Conservation (phyloP, 2,888 invertebrate genomes). For the Drosophila meridionalis region DNA sequence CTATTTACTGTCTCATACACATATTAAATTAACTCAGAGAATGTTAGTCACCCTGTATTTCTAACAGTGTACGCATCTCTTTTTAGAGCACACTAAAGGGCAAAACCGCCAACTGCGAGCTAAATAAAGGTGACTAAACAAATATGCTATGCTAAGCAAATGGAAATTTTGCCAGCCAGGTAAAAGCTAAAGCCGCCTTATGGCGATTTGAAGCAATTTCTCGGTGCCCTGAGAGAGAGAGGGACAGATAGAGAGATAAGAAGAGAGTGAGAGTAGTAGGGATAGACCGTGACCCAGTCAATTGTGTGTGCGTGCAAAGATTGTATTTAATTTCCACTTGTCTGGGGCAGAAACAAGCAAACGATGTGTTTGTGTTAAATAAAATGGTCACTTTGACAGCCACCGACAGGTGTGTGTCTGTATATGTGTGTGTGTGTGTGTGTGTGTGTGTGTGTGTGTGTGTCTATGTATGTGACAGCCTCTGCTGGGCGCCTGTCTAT, state of each 20-base stretch:
- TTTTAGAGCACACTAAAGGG: slow-evolving; percentile 16
- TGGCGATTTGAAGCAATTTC: slow-evolving; percentile 11
- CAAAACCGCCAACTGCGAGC: slow-evolving; percentile 29
- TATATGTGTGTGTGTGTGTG: slow-evolving; percentile 22
- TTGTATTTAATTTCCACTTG: slow-evolving; percentile 70
- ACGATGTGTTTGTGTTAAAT: slow-evolving; percentile 57
- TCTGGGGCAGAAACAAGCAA: slow-evolving; percentile 38
- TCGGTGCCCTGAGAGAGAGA: slow-evolving; percentile 4
- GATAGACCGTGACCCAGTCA: slow-evolving; percentile 10
- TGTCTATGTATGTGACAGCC: slow-evolving; percentile 3
- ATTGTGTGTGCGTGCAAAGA: slow-evolving; percentile 37
- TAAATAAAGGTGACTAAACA: slow-evolving; percentile 55
- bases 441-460: slow-evolving; percentile 5
- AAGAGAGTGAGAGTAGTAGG: slow-evolving; percentile 1
- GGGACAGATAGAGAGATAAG: slow-evolving; percentile 3
- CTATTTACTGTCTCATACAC: neutral
- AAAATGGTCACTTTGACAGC: slow-evolving; percentile 74
- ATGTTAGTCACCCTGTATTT: neutral
- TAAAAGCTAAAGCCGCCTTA: slow-evolving; percentile 32
- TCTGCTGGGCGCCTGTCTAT: neutral
- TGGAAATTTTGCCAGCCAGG: slow-evolving; percentile 29
- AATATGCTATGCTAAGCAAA: slow-evolving; percentile 41
- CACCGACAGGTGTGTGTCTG: slow-evolving; percentile 56
- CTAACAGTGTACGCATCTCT: slow-evolving; percentile 14
- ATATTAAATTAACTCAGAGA: no score